phyloP scores from a whole-genome alignment of 2,888 invertebrate species.

The Theretra japonica region DNA sequence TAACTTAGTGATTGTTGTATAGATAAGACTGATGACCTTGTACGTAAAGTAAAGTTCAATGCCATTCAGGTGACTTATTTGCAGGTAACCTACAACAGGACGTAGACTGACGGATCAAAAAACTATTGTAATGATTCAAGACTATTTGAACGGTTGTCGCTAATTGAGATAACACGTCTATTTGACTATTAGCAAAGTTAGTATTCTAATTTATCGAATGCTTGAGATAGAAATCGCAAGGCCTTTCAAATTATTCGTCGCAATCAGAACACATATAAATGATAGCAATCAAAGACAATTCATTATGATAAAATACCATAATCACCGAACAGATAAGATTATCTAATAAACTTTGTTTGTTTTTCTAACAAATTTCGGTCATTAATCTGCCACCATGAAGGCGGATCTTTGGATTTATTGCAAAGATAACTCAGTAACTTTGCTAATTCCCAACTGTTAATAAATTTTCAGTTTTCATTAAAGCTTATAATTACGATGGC shows the following conservation, averaged over 20 bases:
- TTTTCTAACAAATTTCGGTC: constrained; percentile 62
- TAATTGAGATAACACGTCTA: too few species aligned
- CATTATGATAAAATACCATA: constrained; percentile 32
- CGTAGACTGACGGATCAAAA: too few species aligned
- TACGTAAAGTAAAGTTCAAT: too few species aligned
- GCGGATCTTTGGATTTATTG: constrained; percentile 63
- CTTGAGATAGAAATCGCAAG: background rate
- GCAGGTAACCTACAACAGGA: too few species aligned
- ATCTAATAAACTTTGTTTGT: constrained; percentile 59
- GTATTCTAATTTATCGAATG: background rate
- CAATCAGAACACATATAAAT: background rate
- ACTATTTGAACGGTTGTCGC: too few species aligned
- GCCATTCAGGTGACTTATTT: too few species aligned
- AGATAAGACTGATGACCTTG: too few species aligned
- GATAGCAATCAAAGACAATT: constrained; percentile 8
- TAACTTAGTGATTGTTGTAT: too few species aligned
- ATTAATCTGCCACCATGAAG: constrained; percentile 66
- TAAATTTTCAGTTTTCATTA: constrained; percentile 60
- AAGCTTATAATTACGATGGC: constrained; percentile 53
- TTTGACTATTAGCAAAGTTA: too few species aligned
- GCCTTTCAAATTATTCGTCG: too few species aligned
- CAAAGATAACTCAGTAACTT: constrained; percentile 61
- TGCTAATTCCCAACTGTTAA: constrained; percentile 54
- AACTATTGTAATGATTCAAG: too few species aligned
- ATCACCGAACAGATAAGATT: constrained; percentile 50